A percentile compares a stretch with the other conserved stretches of the same genome.
phyloP scores from a whole-genome alignment of 2,888 invertebrate species.

The Sympetrum striolatum region DNA sequence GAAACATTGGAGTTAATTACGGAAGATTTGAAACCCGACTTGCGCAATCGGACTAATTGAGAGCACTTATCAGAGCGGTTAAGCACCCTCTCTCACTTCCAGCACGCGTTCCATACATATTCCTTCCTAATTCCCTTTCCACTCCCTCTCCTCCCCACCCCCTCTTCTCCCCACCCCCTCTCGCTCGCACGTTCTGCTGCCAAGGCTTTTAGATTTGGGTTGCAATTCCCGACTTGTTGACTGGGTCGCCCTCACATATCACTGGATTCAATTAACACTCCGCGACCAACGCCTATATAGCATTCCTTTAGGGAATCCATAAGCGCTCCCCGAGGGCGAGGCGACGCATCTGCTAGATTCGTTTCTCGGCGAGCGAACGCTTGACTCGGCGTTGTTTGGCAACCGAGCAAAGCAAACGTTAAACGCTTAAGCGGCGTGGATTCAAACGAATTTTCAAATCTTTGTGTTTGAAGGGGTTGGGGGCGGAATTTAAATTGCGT shows the following conservation, averaged over 20 bases:
- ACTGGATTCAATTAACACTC: neutral
- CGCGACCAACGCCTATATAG: neutral
- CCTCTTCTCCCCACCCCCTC: neutral
- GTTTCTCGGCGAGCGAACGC: neutral
- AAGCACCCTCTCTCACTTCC: neutral
- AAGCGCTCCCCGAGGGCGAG: neutral
- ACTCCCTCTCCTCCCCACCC: neutral
- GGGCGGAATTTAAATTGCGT: neutral
- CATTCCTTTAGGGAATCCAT: constrained; percentile 33
- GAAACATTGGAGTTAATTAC: neutral
- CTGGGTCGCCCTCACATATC: neutral
- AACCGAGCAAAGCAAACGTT: neutral
- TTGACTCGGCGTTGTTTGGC: neutral
- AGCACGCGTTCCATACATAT: neutral
- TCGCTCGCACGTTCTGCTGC: neutral
- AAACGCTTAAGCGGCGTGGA: neutral
- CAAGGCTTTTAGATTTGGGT: neutral
- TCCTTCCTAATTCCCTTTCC: neutral
- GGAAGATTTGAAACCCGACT: neutral
- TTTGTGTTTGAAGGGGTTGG: neutral
- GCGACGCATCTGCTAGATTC: neutral
- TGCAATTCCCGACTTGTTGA: constrained; percentile 12
- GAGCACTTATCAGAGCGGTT: neutral
- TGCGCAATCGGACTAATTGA: neutral
- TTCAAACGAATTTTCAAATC: neutral